phyloP scores from a whole-genome alignment of 2,888 invertebrate species.

The Neoascia interrupta region DNA sequence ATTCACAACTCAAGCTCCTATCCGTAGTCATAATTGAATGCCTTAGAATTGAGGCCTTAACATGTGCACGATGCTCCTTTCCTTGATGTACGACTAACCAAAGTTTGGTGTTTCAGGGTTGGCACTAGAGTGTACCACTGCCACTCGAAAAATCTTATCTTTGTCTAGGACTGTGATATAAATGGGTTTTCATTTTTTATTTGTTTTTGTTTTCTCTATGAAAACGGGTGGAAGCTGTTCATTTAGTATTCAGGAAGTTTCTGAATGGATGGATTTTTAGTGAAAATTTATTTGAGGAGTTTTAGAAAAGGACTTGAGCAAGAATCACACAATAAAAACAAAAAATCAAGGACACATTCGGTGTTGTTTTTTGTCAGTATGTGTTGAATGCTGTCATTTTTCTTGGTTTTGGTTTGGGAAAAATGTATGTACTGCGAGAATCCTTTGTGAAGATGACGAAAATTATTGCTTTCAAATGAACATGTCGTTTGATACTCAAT shows the following conservation, averaged over 20 bases:
- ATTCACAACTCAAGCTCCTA: conserved; percentile 29
- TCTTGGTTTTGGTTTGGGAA: no score
- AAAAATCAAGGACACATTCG: no score
- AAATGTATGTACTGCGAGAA: no score
- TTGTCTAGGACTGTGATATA: conserved; percentile 10
- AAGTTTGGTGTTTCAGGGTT: conserved; percentile 13
- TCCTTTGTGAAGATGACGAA: no score
- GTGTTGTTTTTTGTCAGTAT: no score
- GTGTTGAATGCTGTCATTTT: no score
- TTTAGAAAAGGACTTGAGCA: background rate
- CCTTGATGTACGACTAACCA: conserved; percentile 4
- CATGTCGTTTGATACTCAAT: no score
- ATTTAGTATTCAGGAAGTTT: conserved; percentile 22
- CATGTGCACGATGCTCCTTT: background rate
- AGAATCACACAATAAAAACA: no score
- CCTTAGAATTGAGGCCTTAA: background rate
- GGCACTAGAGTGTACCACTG: conserved; percentile 4
- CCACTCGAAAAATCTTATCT: conserved; percentile 7
- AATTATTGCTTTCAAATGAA: no score
- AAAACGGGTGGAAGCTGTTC: conserved; percentile 7
- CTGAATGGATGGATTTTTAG: background rate
- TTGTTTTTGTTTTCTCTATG: conserved; percentile 12
- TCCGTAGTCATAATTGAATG: background rate
- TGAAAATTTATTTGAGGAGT: background rate
- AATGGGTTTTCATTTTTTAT: conserved; percentile 20